A percentile compares a stretch with the other conserved stretches of the same genome.
Evolutionary conservation across 1,140 invertebrate species (phyloP).

Genomic region (Caenorhabditis remanei): DNA sequence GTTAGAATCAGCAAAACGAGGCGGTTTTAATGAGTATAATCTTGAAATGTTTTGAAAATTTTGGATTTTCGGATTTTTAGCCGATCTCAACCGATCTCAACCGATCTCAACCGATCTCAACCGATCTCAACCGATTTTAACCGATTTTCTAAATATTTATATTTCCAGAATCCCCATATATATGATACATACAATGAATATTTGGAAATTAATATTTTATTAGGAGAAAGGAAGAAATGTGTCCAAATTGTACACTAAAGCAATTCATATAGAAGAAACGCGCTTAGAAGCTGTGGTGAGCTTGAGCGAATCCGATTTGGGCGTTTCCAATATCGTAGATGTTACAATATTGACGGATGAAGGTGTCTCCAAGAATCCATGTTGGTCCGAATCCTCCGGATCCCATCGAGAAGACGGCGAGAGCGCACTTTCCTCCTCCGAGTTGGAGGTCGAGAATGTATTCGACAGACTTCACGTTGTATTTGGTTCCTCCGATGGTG

Average conservation of each 20-base stretch:
- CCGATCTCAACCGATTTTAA: too few species aligned
- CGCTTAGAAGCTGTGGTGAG: conserved; percentile 58
- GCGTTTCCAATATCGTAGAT: conserved; percentile 67
- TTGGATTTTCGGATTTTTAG: too few species aligned
- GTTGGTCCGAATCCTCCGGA: conserved; percentile 65
- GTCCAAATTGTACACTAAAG: conserved; percentile 47
- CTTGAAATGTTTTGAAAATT: too few species aligned
- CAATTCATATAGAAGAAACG: neutral
- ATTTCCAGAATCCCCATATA: too few species aligned
- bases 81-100: too few species aligned
- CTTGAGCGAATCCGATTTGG: conserved; percentile 69
- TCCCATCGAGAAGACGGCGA: conserved; percentile 61
- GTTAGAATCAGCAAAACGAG: too few species aligned
- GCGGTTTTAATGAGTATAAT: too few species aligned
- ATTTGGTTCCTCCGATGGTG: conserved; percentile 66
- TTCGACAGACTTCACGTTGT: conserved; percentile 67
- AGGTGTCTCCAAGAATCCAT: conserved; percentile 71
- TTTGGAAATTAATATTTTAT: neutral
- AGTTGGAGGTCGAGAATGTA: conserved; percentile 69
- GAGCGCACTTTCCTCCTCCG: conserved; percentile 62
- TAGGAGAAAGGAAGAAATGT: neutral
- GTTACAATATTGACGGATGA: conserved; percentile 72
- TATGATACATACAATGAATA: too few species aligned
- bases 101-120: too few species aligned
- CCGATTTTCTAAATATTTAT: too few species aligned